Evolutionary conservation across 2,113 vertebrate species (phyloP).

Genomic region (Sturnus vulgaris): DNA sequence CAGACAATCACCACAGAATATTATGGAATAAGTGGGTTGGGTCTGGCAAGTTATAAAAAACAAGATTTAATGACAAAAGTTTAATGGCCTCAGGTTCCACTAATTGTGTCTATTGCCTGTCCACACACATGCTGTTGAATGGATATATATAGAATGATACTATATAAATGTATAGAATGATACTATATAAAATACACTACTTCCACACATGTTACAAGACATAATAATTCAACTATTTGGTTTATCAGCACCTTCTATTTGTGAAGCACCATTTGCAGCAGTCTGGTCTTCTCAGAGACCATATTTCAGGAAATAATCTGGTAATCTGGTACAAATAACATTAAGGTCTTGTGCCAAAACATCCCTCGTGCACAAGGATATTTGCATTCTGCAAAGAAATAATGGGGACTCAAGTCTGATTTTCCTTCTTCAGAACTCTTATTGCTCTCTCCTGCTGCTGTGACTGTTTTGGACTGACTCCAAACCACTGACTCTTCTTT

Average conservation of each 20-base stretch:
- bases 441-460: conserved; percentile 51
- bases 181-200: not conserved
- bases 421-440: conserved; percentile 48
- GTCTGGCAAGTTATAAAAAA: not conserved
- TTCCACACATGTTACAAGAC: not conserved
- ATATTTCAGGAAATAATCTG: conserved; percentile 42
- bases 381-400: conserved; percentile 42
- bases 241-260: not conserved
- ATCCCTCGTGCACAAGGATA: not conserved
- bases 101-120: not conserved
- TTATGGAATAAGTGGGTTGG: not conserved
- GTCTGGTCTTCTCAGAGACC: not conserved
- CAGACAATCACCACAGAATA: not conserved
- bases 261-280: not conserved
- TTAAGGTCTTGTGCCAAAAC: not conserved
- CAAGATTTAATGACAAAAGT: not conserved
- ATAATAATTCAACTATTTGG: not conserved
- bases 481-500: conserved; percentile 63
- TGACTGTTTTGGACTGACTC: conserved; percentile 58
- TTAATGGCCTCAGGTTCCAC: not conserved
- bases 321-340: conserved; percentile 36
- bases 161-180: not conserved
- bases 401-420: conserved; percentile 8
- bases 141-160: not conserved
- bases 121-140: not conserved